These are phyloP conservation scores for Pristiophorus japonicus DNA, from an alignment of 2,113 vertebrate species.

Conservation along the genomic window DNA sequence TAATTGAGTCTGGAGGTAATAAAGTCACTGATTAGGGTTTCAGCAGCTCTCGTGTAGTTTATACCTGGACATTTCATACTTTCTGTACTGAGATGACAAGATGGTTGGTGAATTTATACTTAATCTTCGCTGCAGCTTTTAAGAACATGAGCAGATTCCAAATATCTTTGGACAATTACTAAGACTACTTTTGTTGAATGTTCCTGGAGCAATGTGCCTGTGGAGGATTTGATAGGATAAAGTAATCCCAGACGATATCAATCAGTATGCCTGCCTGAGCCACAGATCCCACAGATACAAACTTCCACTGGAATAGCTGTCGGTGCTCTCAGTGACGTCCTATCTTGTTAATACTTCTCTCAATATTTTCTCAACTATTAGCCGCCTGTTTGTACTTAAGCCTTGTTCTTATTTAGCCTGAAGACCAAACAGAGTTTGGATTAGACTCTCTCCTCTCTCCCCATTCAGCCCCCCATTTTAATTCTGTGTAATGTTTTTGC, in stretches of 20 bases:
- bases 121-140: neutral
- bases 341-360: neutral
- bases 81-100: neutral
- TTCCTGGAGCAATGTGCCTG: neutral
- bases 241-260: neutral
- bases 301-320: neutral
- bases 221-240: neutral
- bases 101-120: neutral
- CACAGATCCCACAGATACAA: neutral
- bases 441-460: neutral
- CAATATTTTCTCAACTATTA: neutral
- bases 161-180: neutral
- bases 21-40: too few species aligned
- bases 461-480: neutral
- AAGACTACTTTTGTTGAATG: neutral
- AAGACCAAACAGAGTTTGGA: neutral
- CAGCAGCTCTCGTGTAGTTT: neutral
- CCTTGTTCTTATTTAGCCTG: neutral
- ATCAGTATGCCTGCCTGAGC: neutral
- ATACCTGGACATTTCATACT: neutral
- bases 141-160: too few species aligned
- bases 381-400: neutral
- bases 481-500: too few species aligned
- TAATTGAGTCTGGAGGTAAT: too few species aligned
- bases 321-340: neutral